Conservation (phyloP, 2,797 vertebrate genomes). For the Balearica regulorum region DNA sequence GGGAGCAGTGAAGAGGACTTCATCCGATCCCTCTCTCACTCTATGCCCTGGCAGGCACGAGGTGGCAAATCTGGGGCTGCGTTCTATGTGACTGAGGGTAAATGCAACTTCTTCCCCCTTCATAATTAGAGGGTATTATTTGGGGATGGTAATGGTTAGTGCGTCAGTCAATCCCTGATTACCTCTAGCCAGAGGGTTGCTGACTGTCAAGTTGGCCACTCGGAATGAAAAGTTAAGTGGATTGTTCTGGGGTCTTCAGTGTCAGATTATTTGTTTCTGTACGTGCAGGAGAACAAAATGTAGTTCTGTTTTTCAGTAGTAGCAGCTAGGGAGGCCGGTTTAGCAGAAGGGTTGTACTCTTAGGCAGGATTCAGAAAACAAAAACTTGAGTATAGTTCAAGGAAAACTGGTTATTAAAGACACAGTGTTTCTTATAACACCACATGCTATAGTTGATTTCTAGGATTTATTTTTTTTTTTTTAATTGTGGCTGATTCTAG, state of each 20-base stretch:
- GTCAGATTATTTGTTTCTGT: neutral
- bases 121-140: neutral
- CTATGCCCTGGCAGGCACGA: constrained; percentile 95
- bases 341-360: neutral
- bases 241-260: neutral
- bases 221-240: neutral
- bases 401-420: neutral
- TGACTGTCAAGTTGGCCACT: neutral
- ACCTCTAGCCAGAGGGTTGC: neutral
- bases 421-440: neutral
- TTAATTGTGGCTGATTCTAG: neutral
- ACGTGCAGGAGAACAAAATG: neutral
- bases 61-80: constrained; percentile 97
- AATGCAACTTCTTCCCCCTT: neutral
- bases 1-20: constrained; percentile 95
- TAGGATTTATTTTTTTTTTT: neutral
- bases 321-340: neutral
- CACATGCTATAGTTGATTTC: neutral
- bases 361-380: neutral
- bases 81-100: constrained; percentile 96
- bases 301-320: neutral
- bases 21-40: constrained; percentile 93
- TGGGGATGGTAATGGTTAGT: neutral
- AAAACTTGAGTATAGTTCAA: neutral
- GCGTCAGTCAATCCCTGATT: neutral